Evolutionary conservation across 2,113 vertebrate species (phyloP), one percentile per base, ranked within the genome.

Genomic region (Dinomys branickii): DNA sequence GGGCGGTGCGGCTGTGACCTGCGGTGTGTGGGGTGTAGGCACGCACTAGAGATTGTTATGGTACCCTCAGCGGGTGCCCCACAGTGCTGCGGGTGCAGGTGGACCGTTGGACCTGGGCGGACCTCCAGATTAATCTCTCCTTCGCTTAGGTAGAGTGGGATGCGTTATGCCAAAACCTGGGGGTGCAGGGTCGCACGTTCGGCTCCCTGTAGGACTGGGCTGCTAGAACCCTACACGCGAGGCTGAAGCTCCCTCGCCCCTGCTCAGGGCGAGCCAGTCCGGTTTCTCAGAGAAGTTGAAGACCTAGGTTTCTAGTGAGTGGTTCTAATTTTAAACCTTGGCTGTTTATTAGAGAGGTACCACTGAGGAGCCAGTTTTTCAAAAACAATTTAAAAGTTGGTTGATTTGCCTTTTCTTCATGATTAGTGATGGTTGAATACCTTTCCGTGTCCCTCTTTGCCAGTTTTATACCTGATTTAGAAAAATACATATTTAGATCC

Each of bases 1-100:
- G 54, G 56, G 61, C 33, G 0, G 20, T 26, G n/a, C 44, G 0
- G 4, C 52, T 11, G 59, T 5, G 3, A 33, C 56, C 24, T 0
- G 54, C 33, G 26, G 86, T 5, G 41, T 10, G 95, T 2, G 41
- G 47, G 12, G 26, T 8, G 73, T 50, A 17, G 0, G 2, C 33
- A 77, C 28, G 22, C 5, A 0, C 14, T 20, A n/a, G 38, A 5
- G 16, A 69, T 44, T 69, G 38, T 78, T 52, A 47, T 26, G 12
- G 1, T 35, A 59, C 41, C 24, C 52, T 16, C 16, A 20, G n/a
- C 85, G 56, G 63, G 56, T 22, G n/a, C 30, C 8, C n/a, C 22
- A 6, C 3, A 5, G 1, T 47, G 24, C n/a, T 35, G 5, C 2
- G 1, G 84, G 33, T 59, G 50, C n/a, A 59, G 41, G 13, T 12